Base-by-base conservation (phyloP, 2,113 vertebrate species). In the Vidua macroura region DNA sequence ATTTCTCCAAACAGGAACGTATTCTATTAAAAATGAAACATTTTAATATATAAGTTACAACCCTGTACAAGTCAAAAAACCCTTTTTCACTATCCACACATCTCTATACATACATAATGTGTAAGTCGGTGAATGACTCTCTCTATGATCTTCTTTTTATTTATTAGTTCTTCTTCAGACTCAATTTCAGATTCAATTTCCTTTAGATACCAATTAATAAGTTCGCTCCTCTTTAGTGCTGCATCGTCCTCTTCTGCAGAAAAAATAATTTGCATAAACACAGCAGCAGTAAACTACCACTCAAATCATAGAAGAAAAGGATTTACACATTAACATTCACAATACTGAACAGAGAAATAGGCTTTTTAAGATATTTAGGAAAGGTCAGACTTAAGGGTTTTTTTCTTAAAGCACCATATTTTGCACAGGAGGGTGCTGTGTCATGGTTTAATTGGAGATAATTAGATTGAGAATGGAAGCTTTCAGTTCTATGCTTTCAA, bases 161-260 rank as follows among this genome's bases (percentile, higher is more conserved):
- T 99, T 97, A 99, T 98, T 27, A 99, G 98, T 56, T 99, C 98
- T 91, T 99, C 98, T 97, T 99, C 99, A 13, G 99, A 99, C 86
- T 99, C 99, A 16, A 99, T 99, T 97, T 99, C 99, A 5, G 99
- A 98, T 97, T 99, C 99, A 1, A 99, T 99, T 97, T 99, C 99
- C 91, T 99, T 99, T 93, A 99, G 98, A 88, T 99, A 99, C 99
- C 99, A 99, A 96, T 99, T 99, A 90, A 99, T 98, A 79, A 99
- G 98, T 10, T 98, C 98, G 12, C 98, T 99, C 84, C 98, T 99
- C 97, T 98, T 99, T 94, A 99, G 98, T 18, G 98, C 97, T 13
- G 97, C 97, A 91, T 99, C 99, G 2, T 99, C 98, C 44, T 99
- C 99, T 84, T 98, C 99, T 99, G 95, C 67, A 97, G 90, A 91